Evolutionary conservation across 2,888 invertebrate species (phyloP), one percentile per base, ranked within the genome.

Genomic region (Thereva nobilitata): DNA sequence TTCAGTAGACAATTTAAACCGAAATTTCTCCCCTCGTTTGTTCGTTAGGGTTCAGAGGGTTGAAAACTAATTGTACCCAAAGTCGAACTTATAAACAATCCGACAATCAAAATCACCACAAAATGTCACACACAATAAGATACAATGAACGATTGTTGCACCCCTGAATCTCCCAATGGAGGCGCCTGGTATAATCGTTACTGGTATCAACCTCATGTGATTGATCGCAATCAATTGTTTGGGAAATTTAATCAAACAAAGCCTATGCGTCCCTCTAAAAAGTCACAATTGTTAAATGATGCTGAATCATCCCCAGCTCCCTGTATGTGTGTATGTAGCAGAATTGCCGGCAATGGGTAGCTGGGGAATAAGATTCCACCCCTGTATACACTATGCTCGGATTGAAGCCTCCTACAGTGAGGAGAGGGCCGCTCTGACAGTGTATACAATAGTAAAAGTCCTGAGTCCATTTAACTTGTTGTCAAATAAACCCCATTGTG

Each of bases 201-300:
- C 42, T 57, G 57, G 12, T 50, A 61, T 61, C 49, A 61, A 61
- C 49, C 40, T 67, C 61, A 54, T 67, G 54, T 67, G 63, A 67
- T 67, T 67, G 67, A 67, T 61, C 54, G 49, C 54, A 61, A 53
- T 67, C 47, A 67, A 67, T 67, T 55, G 67, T 40, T 55, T 55
- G 61, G 61, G 61, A 67, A 67, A 67, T 67, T 67, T 67, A 61
- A 67, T 67, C 67, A 67, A 67, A 67, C 55, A 67, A 61, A 64
- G 50, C 61, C 23, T 23, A 23, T 23, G 23, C 23, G 23, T 23
- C 23, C 23, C 23, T 23, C 23, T 23, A 50, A 41, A 61, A 50
- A 40, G 40, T 50, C 50, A 61, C 49, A 44, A 12, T 61, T 61
- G 50, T 50, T 50, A 41, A 61, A 61, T 61, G 49, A 61, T 50